Base-by-base conservation (phyloP, 2,888 invertebrate species). In the Synergus laeviventris region DNA sequence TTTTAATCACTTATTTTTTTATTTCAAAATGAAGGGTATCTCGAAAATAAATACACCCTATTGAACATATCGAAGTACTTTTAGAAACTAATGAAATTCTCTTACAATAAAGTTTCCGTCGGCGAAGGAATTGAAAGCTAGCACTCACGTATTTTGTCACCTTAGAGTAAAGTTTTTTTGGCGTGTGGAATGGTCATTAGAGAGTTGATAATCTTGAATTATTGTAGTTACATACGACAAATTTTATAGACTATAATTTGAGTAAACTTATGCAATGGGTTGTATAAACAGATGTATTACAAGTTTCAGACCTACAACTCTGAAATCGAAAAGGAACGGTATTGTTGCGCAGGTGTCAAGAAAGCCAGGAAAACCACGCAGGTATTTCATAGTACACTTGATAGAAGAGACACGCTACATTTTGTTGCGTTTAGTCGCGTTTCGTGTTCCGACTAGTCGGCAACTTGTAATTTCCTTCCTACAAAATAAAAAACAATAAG, bases 281-380 rank as follows among this genome's bases (percentile, higher is more conserved):
- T n/a, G 45, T 70, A 49, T 49, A 70, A 70, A 70, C 70, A 70
- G 31, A 49, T 49, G 49, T 49, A 70, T 70, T 49, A 31, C 9
- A 38, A n/a, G 31, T 70, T 49, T 36, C 11, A 31, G 12, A n/a
- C n/a, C 38, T 62, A 31, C 45, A 45, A 70, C 45, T 70, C 49
- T 31, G 31, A 49, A 31, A 49, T 70, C 70, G 70, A 49, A 49
- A 70, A 70, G n/a, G 49, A 36, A 45, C 56, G 31, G 24, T 18
- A n/a, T 62, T 49, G 70, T 49, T 70, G 70, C 70, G 70, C 70
- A 70, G 70, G 49, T 70, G 70, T 70, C 56, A 56, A 56, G 56
- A 56, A 49, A 24, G 21, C 21, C 21, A 56, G n/a, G 45, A 49
- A n/a, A 31, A 49, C n/a, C 45, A 70, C 70, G 70, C 70, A 70